Evolutionary conservation across 2,113 vertebrate genomes (phyloP), one percentile per base, ranked within the genome.

Genomic region (Gavialis gangeticus): DNA sequence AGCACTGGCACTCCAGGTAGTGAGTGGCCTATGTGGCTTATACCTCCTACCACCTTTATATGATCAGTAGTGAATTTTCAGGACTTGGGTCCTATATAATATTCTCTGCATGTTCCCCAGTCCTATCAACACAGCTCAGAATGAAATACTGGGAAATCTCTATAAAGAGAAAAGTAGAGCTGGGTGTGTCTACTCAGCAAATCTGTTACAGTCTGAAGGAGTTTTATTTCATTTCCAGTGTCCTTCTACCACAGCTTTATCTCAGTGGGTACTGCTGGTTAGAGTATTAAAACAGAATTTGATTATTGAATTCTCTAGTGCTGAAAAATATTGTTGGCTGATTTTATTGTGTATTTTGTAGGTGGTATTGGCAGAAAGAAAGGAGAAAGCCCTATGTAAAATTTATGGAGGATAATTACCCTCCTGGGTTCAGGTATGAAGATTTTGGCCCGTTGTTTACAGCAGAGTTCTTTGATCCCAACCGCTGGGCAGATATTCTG

Each of bases 361-460:
- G 99, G 99, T 99, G 98, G 98, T 99, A 98, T 87, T 99, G 99
- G 99, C 97, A 98, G 97, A 98, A 98, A 30, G 85, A 97, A 87
- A 98, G 99, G 89, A 79, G 62, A n/a, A 85, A 87, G 6, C 60
- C 97, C 0, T 99, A 98, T 96, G 98, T 99, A 25, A 76, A 98
- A 28, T 99, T 99, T 92, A 99, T 99, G 99, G 89, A 98, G 30
- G 95, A 88, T 58, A 99, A 99, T 94, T 99, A 99, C 82, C 98
- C 98, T 10, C 98, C 99, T 69, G 97, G 86, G 27, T 99, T 99
- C 95, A 97, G 89, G 37, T 99, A 99, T 71, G 98, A 98, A 96
- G 98, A 99, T 93, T 99, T 99, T 97, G 99, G 98, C 11, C 97
- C 98, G 1, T 91, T 97, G n/a, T 99, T 99, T 93, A 99, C 98